Base-by-base conservation (phyloP, 2,113 vertebrate genomes). In the Tinamus guttatus region DNA sequence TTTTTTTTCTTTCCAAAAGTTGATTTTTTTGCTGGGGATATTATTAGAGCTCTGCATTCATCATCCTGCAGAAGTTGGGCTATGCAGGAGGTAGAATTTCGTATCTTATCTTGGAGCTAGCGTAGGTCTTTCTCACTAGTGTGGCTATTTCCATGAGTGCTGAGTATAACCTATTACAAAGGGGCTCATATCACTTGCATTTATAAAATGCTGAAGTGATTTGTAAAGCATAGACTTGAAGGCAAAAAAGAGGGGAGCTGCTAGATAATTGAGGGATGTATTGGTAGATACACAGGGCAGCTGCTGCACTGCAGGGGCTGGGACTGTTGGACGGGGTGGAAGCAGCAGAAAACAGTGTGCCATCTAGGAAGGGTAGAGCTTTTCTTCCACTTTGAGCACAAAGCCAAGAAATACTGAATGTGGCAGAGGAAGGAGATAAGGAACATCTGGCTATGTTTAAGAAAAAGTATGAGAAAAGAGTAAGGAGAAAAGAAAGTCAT, bases 111-210 rank as follows among this genome's bases (percentile, higher is more conserved):
- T 79, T 64, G 22, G 28, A 11, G n/a, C 18, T 64, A 6, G 2
- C 6, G 0, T 30, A 28, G 32, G 4, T 64, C 18, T 13, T 54
- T 51, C 27, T 64, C 56, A 24, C 0, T 51, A 28, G 11, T 60
- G 19, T 41, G 59, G 10, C 2, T 68, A 8, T 18, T n/a, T 77
- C 41, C 64, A 32, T 30, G 54, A 49, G 27, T 64, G 52, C 52
- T 63, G 22, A 51, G 27, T 7, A 21, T 28, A 51, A 19, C n/a
- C 36, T 38, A 3, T 45, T 59, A 6, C 22, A 5, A 27, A 79
- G 78, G 38, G 10, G 15, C 45, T 81, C 16, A 0, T 19, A 7
- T 9, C 18, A 16, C 36, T 78, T 47, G 0, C 0, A 14, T 49
- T 60, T 47, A 25, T 52, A 21, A 88, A 85, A 36, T n/a, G 2